Base-by-base conservation (phyloP, 2,113 vertebrate genomes). In the Fulmarus glacialis region DNA sequence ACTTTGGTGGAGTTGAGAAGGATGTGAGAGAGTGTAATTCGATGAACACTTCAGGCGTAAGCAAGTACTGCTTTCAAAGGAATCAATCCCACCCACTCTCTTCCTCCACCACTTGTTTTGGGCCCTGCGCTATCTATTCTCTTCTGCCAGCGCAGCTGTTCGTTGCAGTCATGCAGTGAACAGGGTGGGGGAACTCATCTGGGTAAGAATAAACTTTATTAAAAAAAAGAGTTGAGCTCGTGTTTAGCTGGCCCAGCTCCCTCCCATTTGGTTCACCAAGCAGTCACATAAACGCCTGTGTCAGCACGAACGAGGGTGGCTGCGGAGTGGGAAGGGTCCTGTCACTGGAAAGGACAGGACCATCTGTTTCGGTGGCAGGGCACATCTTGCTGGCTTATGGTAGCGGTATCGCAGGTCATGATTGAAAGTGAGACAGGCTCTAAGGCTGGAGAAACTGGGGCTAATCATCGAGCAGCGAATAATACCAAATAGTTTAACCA, bases 121-220 rank as follows among this genome's bases (percentile, higher is more conserved):
- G 60, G 56, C 80, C 34, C 67, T 66, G 47, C 20, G 29, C 50
- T 94, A 3, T 74, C 70, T 80, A 0, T 3, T 78, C 36, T 87
- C 36, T 50, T 50, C 58, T 87, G 90, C 96, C 96, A 97, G 78
- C 9, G 6, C 93, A 96, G 95, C 95, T 97, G 95, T 90, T 96
- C 2, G 0, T 71, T 96, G 43, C 36, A 29, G 83, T 88, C 91
- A 27, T 10, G 40, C 77, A 75, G 40, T 32, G 74, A 77, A 68
- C 78, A 93, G 97, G 89, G 91, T 89, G 87, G 91, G 70, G 95
- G 15, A 94, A 26, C 66, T 95, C 84, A 95, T 75, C 87, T 93
- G 95, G 62, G 60, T 91, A 79, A 91, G 84, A 82, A 82, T 72
- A 67, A 91, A 84, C 68, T 78, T 72, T 12, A 45, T 45, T 80